Conservation (phyloP, 1,140 invertebrate genomes). For the Formica selysi region DNA sequence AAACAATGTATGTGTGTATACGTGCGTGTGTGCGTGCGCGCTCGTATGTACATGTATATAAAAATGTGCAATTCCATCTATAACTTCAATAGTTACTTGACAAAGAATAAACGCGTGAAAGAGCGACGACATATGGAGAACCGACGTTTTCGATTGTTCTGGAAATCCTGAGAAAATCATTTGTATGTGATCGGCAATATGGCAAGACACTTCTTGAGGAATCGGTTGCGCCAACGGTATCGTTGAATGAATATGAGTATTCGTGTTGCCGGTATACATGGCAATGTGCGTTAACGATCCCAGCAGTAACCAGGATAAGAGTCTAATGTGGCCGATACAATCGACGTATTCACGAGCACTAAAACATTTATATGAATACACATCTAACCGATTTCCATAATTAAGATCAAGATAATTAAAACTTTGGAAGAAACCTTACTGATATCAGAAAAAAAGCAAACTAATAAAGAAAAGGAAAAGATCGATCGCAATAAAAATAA, state of each 20-base stretch:
- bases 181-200: conserved; percentile 99
- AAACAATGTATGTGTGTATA: neutral
- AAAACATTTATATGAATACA: conserved; percentile 65
- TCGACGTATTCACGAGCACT: conserved; percentile 98
- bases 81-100: conserved; percentile 86
- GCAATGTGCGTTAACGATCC: conserved; percentile 96
- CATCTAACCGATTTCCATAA: neutral
- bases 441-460: neutral
- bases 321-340: conserved; percentile 96
- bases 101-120: conserved; percentile 94
- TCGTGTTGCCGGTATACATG: conserved; percentile 85
- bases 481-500: neutral
- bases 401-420: neutral
- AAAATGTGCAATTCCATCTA: neutral
- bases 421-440: neutral
- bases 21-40: no score
- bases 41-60: neutral
- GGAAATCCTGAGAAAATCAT: conserved; percentile 98
- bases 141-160: conserved; percentile 96
- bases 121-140: conserved; percentile 96
- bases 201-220: conserved; percentile 97
- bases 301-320: conserved; percentile 98
- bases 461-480: conserved; percentile 12
- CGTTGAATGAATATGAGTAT: conserved; percentile 78
- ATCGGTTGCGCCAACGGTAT: conserved; percentile 92